Evolutionary conservation across 2,888 invertebrate genomes (phyloP).

Genomic region (Tyria jacobaeae): DNA sequence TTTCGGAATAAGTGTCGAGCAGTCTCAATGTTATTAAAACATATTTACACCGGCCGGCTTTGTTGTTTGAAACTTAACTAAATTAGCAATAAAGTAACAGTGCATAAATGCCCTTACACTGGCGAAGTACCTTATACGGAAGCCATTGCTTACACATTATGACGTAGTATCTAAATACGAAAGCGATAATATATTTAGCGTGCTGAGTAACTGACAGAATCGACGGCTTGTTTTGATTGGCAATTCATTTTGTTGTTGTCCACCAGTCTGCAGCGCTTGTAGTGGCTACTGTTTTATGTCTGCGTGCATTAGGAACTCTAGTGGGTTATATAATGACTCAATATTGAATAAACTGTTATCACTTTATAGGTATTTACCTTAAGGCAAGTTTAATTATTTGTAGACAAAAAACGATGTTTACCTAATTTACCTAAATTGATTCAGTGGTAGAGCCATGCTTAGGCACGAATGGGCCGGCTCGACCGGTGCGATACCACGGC

Average conservation of each 20-base stretch:
- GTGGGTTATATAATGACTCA: not conserved
- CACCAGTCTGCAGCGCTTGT: constrained; percentile 31
- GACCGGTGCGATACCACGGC: too few species aligned
- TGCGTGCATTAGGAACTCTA: not conserved
- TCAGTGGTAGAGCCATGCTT: too few species aligned
- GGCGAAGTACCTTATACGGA: constrained; percentile 32
- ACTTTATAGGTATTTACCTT: too few species aligned
- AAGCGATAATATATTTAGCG: constrained; percentile 39
- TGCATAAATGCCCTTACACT: constrained; percentile 15
- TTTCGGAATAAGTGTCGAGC: too few species aligned
- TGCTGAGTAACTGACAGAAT: constrained; percentile 54
- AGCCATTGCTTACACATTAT: constrained; percentile 44
- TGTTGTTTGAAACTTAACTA: too few species aligned
- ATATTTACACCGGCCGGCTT: not conserved
- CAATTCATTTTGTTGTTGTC: constrained; percentile 60
- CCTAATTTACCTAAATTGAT: too few species aligned
- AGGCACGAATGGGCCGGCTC: too few species aligned
- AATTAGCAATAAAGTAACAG: not conserved
- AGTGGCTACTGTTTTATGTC: constrained; percentile 8
- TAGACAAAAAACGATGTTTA: too few species aligned
- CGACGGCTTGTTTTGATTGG: constrained; percentile 61
- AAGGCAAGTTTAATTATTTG: too few species aligned
- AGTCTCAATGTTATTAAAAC: too few species aligned
- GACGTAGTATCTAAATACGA: constrained; percentile 44
- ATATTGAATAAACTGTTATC: not conserved